Evolutionary conservation across 2,113 vertebrate genomes (phyloP).

Genomic region (Apodemus speciosus): DNA sequence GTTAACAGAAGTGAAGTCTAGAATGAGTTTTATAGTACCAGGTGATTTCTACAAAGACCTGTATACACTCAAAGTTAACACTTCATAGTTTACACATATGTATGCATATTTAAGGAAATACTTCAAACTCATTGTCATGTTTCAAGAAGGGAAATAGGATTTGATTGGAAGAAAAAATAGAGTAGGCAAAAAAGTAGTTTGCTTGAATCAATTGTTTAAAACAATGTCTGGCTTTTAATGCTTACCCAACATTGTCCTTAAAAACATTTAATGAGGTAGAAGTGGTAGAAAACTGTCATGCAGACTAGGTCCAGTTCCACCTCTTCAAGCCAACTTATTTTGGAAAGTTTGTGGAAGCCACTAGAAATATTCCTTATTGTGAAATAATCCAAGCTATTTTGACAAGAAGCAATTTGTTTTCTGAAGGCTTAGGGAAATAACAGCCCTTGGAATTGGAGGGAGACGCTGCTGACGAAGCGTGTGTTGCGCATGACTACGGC

Average conservation of each 20-base stretch:
- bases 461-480: conserved; percentile 10
- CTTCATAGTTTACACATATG: too few relatives aligned
- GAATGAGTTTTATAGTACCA: neutral
- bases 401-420: conserved; percentile 76
- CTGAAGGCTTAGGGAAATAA: conserved; percentile 78
- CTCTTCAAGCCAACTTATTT: conserved; percentile 15
- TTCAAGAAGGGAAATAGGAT: neutral
- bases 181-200: neutral
- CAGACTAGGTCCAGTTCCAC: neutral
- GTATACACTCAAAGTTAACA: neutral
- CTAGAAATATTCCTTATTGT: neutral
- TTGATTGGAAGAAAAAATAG: neutral
- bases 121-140: conserved; percentile 10
- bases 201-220: neutral
- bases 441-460: conserved; percentile 64
- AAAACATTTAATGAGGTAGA: conserved; percentile 16
- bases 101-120: conserved; percentile 25
- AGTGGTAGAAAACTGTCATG: neutral
- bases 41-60: conserved; percentile 48
- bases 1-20: conserved; percentile 20
- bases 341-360: neutral
- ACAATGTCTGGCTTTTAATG: neutral
- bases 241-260: neutral
- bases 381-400: conserved; percentile 65
- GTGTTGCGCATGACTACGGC: neutral